Percentiles rank a stretch among this genome's conserved stretches.
These are phyloP conservation scores for Sericinus montela DNA, from an alignment of 2,888 invertebrate species.

Conservation along the genomic window DNA sequence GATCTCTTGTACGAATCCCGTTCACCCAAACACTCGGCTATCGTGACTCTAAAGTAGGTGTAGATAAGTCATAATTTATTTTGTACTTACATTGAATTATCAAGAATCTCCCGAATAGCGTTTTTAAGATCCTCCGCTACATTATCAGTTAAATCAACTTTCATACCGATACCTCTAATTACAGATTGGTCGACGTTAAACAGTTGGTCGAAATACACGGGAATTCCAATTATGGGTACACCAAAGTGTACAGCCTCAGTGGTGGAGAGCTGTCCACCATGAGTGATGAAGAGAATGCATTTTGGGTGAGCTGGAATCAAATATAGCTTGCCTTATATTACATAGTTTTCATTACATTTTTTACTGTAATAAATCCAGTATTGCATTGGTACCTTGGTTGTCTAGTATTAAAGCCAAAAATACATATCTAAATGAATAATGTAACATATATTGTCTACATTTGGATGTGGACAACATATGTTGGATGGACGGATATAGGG, in stretches of 20 bases:
- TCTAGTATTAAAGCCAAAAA: no score
- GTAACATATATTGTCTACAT: no score
- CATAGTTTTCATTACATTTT: no score
- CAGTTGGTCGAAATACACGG: slow-evolving; percentile 12
- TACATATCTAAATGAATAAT: no score
- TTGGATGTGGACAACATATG: no score
- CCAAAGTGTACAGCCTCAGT: slow-evolving; percentile 40
- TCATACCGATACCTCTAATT: slow-evolving; percentile 3
- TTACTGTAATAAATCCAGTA: no score
- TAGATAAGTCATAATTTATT: neutral
- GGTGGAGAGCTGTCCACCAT: slow-evolving; percentile 41
- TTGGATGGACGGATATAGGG: no score
- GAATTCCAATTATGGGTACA: slow-evolving; percentile 33
- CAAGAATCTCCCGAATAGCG: slow-evolving; percentile 8
- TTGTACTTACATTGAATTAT: slow-evolving; percentile 4
- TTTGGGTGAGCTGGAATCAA: slow-evolving; percentile 38
- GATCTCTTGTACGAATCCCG: no score
- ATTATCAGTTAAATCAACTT: slow-evolving; percentile 4
- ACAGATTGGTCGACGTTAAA: slow-evolving; percentile 7
- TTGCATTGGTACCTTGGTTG: no score
- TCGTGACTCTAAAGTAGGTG: no score
- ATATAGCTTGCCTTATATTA: neutral
- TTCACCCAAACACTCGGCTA: no score
- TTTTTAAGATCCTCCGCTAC: neutral
- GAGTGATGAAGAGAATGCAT: slow-evolving; percentile 36